Base-by-base conservation (phyloP, 2,113 vertebrate genomes). In the Grantiella picta region DNA sequence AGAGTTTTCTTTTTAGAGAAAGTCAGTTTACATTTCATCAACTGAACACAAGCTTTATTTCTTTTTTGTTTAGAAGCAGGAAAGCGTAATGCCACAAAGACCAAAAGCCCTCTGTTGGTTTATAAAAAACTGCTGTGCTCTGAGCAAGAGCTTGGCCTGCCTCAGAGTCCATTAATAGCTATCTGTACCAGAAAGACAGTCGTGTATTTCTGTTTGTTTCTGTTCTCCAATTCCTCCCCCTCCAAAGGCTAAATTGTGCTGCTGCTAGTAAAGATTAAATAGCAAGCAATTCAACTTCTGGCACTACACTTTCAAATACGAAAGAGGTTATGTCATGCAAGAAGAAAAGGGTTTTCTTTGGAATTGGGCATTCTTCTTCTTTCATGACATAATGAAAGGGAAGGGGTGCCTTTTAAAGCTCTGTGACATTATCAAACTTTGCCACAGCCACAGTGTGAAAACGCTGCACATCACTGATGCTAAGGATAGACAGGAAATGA, bases 51-150 rank as follows among this genome's bases (percentile, higher is more conserved):
- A 89, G 92, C 93, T 95, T 94, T 78, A 85, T 66, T 95, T 93
- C 94, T 94, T 94, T 91, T 88, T 96, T 81, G 70, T 72, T 82
- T 78, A n/a, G 35, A 35, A 89, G 92, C 92, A 97, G 92, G 86
- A 97, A 92, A 95, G 84, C 23, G 23, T 90, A 40, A 81, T 29
- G 77, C 86, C 88, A 87, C 88, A 61, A 94, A 89, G 90, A 95
- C 89, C 94, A 94, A 96, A 95, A 96, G 92, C 90, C 94, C 87
- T 97, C 89, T 94, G 93, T 95, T 86, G 88, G 89, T 90, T 92
- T 70, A 96, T 93, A 95, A 96, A 92, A 95, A 85, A 57, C 85
- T 56, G 83, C 86, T 44, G 89, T 81, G 79, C 92, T 82, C 78
- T 88, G 86, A 95, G 70, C 78, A 86, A 92, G 91, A 90, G 86